Base-by-base conservation (phyloP, 1,140 invertebrate genomes). In the Drosophila virilis region DNA sequence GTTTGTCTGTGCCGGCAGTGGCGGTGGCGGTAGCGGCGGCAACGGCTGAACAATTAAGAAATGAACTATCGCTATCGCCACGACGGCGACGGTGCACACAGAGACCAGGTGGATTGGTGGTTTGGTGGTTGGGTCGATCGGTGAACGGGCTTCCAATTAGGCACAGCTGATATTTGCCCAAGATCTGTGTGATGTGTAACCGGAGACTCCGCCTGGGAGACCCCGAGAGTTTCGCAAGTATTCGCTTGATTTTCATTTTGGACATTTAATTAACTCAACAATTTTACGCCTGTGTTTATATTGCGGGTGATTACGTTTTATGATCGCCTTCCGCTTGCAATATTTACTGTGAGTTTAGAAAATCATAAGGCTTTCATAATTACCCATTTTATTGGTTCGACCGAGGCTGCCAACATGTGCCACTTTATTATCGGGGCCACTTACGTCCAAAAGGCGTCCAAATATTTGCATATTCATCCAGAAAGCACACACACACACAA, bases 251-350 rank as follows among this genome's bases (percentile, higher is more conserved):
- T 77, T 73, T 68, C 59, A 60, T 40, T 80, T 83, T 77, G 78
- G 74, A 80, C 72, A 74, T 78, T 88, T 88, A 89, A 88, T 88
- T 88, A 88, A 80, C 73, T 80, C 54, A 84, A 28, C 22, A 89
- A 77, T 70, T 62, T 64, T 43, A 38, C 70, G 50, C 71, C 38
- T 50, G 8, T 84, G 68, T 89, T 78, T 88, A 84, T 80, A 78
- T 78, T 77, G 62, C 35, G 66, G 77, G 48, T 72, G 80, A 75
- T 74, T 62, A 58, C 72, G 64, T 71, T 88, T 88, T 88, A 88
- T 88, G 84, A 80, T 66, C 77, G 72, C 77, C 80, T 69, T 88
- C 84, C 84, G 84, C 77, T 84, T 60, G 71, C 84, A 77, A 89
- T 89, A 86, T 84, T 89, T 89, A 80, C 58, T 57, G 38, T 61